A percentile compares a stretch with the other conserved stretches of the same genome.
Conservation (phyloP, 2,888 invertebrate species). For the Baronia brevicornis region DNA sequence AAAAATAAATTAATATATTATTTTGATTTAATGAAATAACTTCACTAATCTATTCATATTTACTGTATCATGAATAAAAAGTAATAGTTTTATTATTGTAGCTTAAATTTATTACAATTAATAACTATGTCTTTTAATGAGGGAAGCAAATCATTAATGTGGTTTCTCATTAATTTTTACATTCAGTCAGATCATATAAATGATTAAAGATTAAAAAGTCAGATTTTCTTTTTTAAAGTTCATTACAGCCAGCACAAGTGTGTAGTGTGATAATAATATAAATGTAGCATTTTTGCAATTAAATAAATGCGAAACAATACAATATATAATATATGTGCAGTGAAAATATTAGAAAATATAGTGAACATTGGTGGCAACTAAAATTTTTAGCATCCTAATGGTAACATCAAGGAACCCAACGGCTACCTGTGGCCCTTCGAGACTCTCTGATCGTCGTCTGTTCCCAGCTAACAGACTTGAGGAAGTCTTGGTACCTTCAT, state of each 20-base stretch:
- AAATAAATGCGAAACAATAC: constrained; percentile 1
- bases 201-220: no score
- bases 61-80: no score
- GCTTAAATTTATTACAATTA: no score
- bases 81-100: no score
- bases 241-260: constrained; percentile 9
- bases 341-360: constrained; percentile 9
- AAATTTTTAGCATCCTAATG: constrained; percentile 15
- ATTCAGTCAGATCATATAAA: no score
- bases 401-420: constrained; percentile 23
- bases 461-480: constrained; percentile 63
- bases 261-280: no score
- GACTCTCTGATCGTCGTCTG: constrained; percentile 75
- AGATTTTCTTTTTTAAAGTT: constrained; percentile 3
- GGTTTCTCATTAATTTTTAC: no score
- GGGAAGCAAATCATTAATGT: no score
- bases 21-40: no score
- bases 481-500: constrained; percentile 56
- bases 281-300: not conserved
- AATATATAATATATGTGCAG: constrained; percentile 5
- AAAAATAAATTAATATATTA: no score
- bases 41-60: no score
- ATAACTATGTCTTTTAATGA: no score
- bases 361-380: constrained; percentile 17
- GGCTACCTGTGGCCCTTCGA: constrained; percentile 74